phyloP scores from a whole-genome alignment of 2,797 vertebrate genomes.

The Enteromius afrohamiltoni region DNA sequence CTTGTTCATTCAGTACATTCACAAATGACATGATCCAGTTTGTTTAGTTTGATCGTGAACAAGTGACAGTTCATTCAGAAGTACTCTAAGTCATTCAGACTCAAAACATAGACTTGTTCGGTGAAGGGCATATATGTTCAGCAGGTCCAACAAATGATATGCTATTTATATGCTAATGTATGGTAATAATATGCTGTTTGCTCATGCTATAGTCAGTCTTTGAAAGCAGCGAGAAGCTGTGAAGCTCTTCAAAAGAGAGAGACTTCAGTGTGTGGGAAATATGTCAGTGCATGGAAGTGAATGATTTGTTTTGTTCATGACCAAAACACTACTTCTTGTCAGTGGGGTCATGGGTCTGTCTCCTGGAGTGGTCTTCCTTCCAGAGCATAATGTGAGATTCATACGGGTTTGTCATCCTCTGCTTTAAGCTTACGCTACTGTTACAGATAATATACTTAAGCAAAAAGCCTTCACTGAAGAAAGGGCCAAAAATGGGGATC shows the following conservation, averaged over 20 bases:
- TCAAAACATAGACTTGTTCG: not conserved
- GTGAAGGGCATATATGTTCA: not conserved
- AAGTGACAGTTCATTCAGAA: conserved; percentile 10
- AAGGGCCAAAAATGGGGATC: conserved; percentile 42
- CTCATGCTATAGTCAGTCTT: conserved; percentile 6
- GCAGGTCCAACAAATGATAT: conserved; percentile 11
- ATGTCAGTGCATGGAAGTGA: not conserved
- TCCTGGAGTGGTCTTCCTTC: conserved; percentile 24
- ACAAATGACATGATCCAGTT: not conserved
- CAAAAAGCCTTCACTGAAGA: conserved; percentile 39
- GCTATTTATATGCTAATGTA: conserved; percentile 16
- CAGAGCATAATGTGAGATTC: conserved; percentile 44
- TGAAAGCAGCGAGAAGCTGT: not conserved
- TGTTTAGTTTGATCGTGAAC: not conserved
- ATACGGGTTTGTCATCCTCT: conserved; percentile 35
- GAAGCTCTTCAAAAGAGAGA: not conserved
- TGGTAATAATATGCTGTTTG: conserved; percentile 23
- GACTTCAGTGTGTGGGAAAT: not conserved
- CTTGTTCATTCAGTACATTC: not conserved
- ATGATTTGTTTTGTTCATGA: conserved; percentile 27
- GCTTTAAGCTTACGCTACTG: conserved; percentile 36
- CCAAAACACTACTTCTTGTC: conserved; percentile 18
- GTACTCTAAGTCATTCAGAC: not conserved
- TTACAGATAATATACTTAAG: conserved; percentile 53
- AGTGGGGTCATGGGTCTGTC: conserved; percentile 32